Base-by-base conservation (phyloP, 2,797 vertebrate species). In the Lerista edwardsae region DNA sequence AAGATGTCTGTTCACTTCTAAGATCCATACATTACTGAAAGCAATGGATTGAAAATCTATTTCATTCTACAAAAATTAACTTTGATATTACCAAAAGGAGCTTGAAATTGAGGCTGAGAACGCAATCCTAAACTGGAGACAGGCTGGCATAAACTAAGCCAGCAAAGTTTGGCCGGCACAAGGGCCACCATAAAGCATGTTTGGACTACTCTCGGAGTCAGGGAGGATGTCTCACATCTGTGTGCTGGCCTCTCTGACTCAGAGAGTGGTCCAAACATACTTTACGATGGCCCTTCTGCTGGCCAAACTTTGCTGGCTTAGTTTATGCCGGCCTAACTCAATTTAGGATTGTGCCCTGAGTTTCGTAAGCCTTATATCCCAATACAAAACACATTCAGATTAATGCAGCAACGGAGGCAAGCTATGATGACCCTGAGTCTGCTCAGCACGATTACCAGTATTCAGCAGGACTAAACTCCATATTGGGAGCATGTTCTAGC, bases 71-170 rank as follows among this genome's bases (percentile, higher is more conserved):
- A 85, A 86, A 78, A 87, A 87, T 79, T 65, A 0, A 83, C 27
- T 11, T 1, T 78, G 75, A 83, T 83, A 89, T 83, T 84, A 85
- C 15, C 6, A 89, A 88, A 3, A 2, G 1, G 11, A 75, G 3
- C 39, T 87, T 65, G 87, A 91, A 88, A 87, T 3, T 47, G 1
- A 84, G 15, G n/a, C n/a, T n/a, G n/a, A n/a, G n/a, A n/a, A n/a
- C n/a, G n/a, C n/a, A n/a, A n/a, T n/a, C n/a, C n/a, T n/a, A n/a
- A n/a, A n/a, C n/a, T n/a, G n/a, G n/a, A n/a, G n/a, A n/a, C n/a
- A n/a, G n/a, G n/a, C n/a, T n/a, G n/a, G n/a, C n/a, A n/a, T n/a
- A n/a, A n/a, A n/a, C n/a, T n/a, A n/a, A n/a, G n/a, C n/a, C n/a
- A n/a, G n/a, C n/a, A n/a, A n/a, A n/a, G n/a, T n/a, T n/a, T n/a